Evolutionary conservation across 2,888 invertebrate species (phyloP).

Genomic region (Cordilura impudica): DNA sequence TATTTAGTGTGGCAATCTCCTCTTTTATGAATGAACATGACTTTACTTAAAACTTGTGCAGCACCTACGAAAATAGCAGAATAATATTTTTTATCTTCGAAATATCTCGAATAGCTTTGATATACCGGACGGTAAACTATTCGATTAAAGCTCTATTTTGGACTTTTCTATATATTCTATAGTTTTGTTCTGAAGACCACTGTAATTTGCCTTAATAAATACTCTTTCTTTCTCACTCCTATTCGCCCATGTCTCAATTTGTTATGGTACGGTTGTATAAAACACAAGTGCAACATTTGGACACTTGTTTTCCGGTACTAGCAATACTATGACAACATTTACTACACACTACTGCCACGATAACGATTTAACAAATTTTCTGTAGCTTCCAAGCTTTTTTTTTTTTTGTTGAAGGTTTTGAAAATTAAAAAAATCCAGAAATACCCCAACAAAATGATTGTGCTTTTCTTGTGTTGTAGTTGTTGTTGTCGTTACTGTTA

Average conservation of each 20-base stretch:
- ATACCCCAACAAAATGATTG: constrained; percentile 25
- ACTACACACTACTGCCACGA: constrained; percentile 21
- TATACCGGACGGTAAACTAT: too few species aligned
- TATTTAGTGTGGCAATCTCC: too few species aligned
- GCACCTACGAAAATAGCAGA: too few species aligned
- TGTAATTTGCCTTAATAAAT: constrained; percentile 5
- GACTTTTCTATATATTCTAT: not conserved
- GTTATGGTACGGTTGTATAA: not conserved
- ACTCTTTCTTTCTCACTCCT: not conserved
- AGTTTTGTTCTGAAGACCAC: not conserved
- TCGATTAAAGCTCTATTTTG: too few species aligned
- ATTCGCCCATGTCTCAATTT: not conserved
- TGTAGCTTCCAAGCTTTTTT: not conserved
- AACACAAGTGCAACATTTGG: constrained; percentile 44
- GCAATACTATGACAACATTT: not conserved
- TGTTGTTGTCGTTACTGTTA: constrained; percentile 16
- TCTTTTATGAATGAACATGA: too few species aligned
- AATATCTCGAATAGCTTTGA: too few species aligned
- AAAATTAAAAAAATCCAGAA: not conserved
- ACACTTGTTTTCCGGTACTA: constrained; percentile 49
- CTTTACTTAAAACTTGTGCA: too few species aligned
- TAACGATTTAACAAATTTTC: constrained; percentile 27
- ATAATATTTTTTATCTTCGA: too few species aligned
- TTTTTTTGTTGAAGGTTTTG: not conserved
- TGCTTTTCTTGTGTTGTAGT: constrained; percentile 20